Conservation (phyloP, 2,888 invertebrate species). For the Mesorhabditis belari region DNA sequence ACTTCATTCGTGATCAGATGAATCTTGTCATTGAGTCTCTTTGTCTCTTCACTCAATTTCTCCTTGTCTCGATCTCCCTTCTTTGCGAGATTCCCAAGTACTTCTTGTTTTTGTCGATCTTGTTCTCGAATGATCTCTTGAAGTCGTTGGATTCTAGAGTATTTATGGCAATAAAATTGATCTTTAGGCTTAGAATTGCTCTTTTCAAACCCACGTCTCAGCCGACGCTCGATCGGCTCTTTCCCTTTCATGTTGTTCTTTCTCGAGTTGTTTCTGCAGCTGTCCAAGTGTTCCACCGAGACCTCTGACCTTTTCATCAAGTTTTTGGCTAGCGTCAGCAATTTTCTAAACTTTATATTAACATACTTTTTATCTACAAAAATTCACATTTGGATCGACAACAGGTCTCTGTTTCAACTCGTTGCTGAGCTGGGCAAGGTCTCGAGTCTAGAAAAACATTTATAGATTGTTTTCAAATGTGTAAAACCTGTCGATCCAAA, state of each 20-base stretch:
- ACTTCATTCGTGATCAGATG: slow-evolving; percentile 41
- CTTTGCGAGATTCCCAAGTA: slow-evolving; percentile 35
- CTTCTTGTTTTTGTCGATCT: slow-evolving; percentile 39
- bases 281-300: slow-evolving; percentile 44
- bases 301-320: slow-evolving; percentile 44
- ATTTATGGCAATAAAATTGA: background rate
- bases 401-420: slow-evolving; percentile 34
- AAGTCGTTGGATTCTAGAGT: slow-evolving; percentile 37
- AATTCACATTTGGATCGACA: slow-evolving; percentile 39
- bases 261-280: slow-evolving; percentile 33
- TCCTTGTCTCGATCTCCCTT: slow-evolving; percentile 43
- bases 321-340: slow-evolving; percentile 31
- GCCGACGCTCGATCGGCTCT: slow-evolving; percentile 26
- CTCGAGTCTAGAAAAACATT: too few relatives aligned
- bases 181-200: background rate
- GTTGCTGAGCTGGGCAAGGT: slow-evolving; percentile 25
- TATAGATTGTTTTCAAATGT: too few relatives aligned
- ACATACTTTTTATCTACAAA: background rate
- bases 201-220: slow-evolving; percentile 24
- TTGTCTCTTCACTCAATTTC: slow-evolving; percentile 42
- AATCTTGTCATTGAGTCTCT: slow-evolving; percentile 44
- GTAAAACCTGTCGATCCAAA: slow-evolving; percentile 26
- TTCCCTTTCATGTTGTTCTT: slow-evolving; percentile 40
- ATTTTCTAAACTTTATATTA: slow-evolving; percentile 32
- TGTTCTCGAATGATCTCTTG: slow-evolving; percentile 42